Base-by-base conservation (phyloP, 2,113 vertebrate genomes). In the Choloepus hoffmanni region DNA sequence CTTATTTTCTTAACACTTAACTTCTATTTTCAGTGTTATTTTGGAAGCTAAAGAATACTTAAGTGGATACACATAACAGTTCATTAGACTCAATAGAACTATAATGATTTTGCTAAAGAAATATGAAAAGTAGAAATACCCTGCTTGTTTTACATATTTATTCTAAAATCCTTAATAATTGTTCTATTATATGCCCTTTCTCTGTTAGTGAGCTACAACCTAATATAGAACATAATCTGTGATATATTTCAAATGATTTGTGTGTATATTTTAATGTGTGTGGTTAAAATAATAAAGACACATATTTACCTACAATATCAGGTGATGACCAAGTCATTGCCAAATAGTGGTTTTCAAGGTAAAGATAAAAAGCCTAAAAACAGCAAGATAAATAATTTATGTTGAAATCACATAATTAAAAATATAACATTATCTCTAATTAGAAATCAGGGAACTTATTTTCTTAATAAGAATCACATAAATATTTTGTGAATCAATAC, bases 231-330 rank as follows among this genome's bases (percentile, higher is more conserved):
- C 1, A 65, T 70, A 40, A 23, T 15, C 23, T 67, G 30, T n/a
- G 68, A n/a, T 5, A 33, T 18, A 82, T 4, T 90, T 43, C 13
- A 43, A 30, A 65, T 50, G 50, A 13, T 55, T 78, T 36, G 13
- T n/a, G 1, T 24, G 5, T 28, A 8, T 15, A 14, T 15, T 13
- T 3, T n/a, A n/a, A n/a, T n/a, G n/a, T n/a, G n/a, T 62, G 9
- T 2, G 14, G 21, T 33, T 16, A 36, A 1, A 19, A 9, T 88
- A 5, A 43, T 40, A 26, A 55, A 55, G 53, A 55, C 14, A 15
- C 14, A 2, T 33, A 21, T 1, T 63, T 50, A 43, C 36, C 13
- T 13, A 43, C 28, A 19, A 48, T 36, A 43, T 50, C 14, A 63
- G 9, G 7, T 9, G 26, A 6, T 24, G 73, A 4, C 5, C 15